Conservation (phyloP, 1,140 invertebrate genomes). For the Andrena cerasifolii region DNA sequence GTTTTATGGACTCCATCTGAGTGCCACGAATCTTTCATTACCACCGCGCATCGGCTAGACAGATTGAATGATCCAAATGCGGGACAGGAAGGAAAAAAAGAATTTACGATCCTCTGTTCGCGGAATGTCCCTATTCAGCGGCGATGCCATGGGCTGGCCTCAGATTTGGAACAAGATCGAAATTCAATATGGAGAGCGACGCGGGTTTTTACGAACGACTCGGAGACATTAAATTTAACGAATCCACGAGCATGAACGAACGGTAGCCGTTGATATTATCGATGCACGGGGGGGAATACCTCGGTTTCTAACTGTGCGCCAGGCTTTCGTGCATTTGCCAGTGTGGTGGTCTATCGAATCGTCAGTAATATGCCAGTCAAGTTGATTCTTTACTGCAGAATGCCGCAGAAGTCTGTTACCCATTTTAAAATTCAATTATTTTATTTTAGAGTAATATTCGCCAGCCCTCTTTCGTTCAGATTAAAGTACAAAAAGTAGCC, state of each 20-base stretch:
- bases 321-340: constrained; percentile 22
- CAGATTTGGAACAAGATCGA: constrained; percentile 41
- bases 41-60: constrained; percentile 23
- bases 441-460: too few species aligned
- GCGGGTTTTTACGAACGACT: constrained; percentile 41
- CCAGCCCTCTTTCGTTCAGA: too few species aligned
- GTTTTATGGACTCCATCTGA: background rate
- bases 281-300: constrained; percentile 31
- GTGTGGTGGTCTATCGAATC: background rate
- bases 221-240: constrained; percentile 50
- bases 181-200: constrained; percentile 48
- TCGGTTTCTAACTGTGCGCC: background rate
- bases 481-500: too few species aligned
- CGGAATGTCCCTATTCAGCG: constrained; percentile 27
- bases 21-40: constrained; percentile 25
- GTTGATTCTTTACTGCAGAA: background rate
- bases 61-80: constrained; percentile 37
- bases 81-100: constrained; percentile 52
- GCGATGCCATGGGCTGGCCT: background rate
- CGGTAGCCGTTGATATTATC: constrained; percentile 56
- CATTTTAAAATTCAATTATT: too few species aligned
- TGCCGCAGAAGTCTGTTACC: too few species aligned
- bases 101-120: constrained; percentile 54
- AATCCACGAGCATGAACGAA: constrained; percentile 16
- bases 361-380: background rate